Conservation (phyloP, 2,113 vertebrate genomes). For the Lipotes vexillifer region DNA sequence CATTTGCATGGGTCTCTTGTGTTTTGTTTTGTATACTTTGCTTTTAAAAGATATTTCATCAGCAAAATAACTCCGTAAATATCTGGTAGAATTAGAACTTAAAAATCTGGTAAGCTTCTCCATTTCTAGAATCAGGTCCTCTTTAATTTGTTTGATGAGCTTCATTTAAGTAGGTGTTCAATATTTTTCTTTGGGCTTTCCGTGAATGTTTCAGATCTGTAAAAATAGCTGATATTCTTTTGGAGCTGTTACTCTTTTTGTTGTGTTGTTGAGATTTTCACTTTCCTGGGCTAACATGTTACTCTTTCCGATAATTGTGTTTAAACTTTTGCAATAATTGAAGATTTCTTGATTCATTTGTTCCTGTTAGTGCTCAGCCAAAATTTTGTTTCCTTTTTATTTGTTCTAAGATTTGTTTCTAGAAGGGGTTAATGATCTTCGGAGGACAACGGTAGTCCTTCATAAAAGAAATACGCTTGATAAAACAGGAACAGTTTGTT, state of each 20-base stretch:
- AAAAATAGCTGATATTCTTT: not conserved
- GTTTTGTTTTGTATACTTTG: not conserved
- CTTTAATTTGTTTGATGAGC: constrained; percentile 28
- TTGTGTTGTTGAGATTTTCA: not conserved
- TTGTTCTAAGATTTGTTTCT: constrained; percentile 27
- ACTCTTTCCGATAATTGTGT: not conserved
- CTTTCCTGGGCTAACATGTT: not conserved
- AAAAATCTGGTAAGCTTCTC: not conserved
- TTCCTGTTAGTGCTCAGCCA: not conserved
- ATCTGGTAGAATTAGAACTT: not conserved
- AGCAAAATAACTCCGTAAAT: not conserved
- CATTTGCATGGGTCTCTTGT: not conserved
- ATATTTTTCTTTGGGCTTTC: constrained; percentile 16
- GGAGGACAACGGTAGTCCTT: not conserved
- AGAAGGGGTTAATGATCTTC: not conserved
- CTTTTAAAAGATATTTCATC: not conserved
- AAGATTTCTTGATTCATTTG: not conserved
- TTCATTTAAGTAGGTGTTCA: constrained; percentile 1
- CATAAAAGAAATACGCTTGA: not conserved
- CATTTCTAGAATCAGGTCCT: not conserved
- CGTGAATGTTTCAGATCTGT: constrained; percentile 16
- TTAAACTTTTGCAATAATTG: not conserved
- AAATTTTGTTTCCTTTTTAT: constrained; percentile 16
- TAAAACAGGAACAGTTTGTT: not conserved
- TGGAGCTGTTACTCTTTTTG: not conserved